Conservation (phyloP, 2,113 vertebrate genomes). For the Prionailurus bengalensis region DNA sequence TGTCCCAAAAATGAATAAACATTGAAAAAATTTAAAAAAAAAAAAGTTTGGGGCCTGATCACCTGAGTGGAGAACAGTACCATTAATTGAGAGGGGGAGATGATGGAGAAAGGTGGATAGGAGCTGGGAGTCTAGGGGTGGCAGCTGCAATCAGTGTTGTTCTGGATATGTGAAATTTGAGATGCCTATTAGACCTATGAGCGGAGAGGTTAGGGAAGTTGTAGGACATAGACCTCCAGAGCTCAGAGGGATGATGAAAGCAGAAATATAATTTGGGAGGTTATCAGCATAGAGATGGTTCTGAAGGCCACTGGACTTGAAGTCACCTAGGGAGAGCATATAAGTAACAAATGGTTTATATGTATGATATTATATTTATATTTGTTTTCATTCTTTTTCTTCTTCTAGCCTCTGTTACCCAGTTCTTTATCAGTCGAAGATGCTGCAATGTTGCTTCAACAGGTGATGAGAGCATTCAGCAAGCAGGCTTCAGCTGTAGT, state of each 20-base stretch:
- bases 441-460: slow-evolving; percentile 92
- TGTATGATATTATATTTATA: not conserved
- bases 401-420: slow-evolving; percentile 92
- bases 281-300: not conserved
- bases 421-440: slow-evolving; percentile 95
- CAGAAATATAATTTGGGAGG: not conserved
- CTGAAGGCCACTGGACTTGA: not conserved
- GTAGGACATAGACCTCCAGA: not conserved
- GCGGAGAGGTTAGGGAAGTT: not conserved
- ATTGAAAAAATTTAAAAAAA: too few species aligned
- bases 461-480: slow-evolving; percentile 93
- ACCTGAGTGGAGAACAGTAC: not conserved
- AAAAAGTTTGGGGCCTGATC: not conserved
- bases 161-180: not conserved
- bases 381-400: slow-evolving; percentile 65
- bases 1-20: too few species aligned
- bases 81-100: not conserved
- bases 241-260: not conserved
- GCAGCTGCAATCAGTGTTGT: not conserved
- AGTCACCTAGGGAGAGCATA: not conserved
- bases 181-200: not conserved
- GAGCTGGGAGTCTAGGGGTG: not conserved
- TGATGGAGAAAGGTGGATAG: not conserved
- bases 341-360: not conserved
- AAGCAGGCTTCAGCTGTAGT: slow-evolving; percentile 90